A percentile compares a stretch with the other conserved stretches of the same genome.
Evolutionary conservation across 1,140 invertebrate genomes (phyloP).

Genomic region (Phymastichus coffea): DNA sequence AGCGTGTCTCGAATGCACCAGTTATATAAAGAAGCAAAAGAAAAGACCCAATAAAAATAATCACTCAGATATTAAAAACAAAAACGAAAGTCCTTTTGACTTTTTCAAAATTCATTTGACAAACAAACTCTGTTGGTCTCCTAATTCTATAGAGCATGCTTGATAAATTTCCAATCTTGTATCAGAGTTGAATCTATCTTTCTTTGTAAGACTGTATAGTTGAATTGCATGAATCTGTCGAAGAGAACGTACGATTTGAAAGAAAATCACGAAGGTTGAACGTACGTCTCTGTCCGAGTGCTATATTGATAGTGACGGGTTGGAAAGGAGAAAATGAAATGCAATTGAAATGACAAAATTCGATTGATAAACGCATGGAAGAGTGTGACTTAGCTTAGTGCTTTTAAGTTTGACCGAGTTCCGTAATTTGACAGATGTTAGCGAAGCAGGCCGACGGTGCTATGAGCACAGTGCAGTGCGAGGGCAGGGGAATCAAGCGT

Average conservation of each 20-base stretch:
- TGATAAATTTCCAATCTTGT: conserved; percentile 11
- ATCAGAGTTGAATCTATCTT: conserved; percentile 17
- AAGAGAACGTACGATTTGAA: conserved; percentile 17
- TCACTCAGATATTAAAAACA: conserved; percentile 24
- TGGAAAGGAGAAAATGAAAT: conserved; percentile 1
- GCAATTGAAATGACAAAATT: conserved; percentile 22
- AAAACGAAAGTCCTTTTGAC: conserved; percentile 18
- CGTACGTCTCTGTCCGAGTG: neutral
- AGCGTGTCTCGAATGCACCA: conserved; percentile 29
- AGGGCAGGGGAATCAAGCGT: conserved; percentile 57
- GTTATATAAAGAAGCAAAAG: conserved; percentile 23
- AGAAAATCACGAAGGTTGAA: neutral
- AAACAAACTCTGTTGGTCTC: conserved; percentile 17
- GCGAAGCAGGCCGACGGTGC: conserved; percentile 57
- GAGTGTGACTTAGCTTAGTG: conserved; percentile 40
- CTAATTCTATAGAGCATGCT: conserved; percentile 23
- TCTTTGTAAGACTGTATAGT: conserved; percentile 7
- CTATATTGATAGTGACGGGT: neutral
- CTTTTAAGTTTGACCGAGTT: conserved; percentile 56
- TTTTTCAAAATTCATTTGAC: conserved; percentile 24
- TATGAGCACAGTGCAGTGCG: conserved; percentile 55
- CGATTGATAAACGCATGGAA: conserved; percentile 16
- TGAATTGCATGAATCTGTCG: conserved; percentile 19
- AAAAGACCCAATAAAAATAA: conserved; percentile 26
- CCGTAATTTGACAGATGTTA: conserved; percentile 58